Evolutionary conservation across 2,888 invertebrate genomes (phyloP).

Genomic region (Bombylius discolor): DNA sequence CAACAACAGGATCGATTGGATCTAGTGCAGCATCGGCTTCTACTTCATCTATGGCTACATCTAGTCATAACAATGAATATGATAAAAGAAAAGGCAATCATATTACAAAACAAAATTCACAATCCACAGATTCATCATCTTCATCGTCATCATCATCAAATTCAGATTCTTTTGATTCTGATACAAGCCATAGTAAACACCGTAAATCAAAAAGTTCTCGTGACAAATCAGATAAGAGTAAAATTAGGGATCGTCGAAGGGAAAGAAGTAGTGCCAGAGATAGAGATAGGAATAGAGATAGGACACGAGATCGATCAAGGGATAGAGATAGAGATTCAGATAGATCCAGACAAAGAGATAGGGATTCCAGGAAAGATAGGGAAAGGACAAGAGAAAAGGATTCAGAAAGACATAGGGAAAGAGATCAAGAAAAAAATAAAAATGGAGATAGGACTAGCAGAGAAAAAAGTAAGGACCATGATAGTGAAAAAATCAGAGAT

Average conservation of each 20-base stretch:
- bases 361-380: background rate
- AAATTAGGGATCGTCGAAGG: too few species aligned
- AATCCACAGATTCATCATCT: slow-evolving; percentile 4
- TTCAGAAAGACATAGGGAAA: background rate
- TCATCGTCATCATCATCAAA: background rate
- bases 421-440: too few species aligned
- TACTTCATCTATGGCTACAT: background rate
- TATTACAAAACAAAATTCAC: background rate
- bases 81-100: slow-evolving; percentile 5
- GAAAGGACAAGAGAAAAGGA: background rate
- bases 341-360: background rate
- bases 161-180: slow-evolving; percentile 6
- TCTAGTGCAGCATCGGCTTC: background rate
- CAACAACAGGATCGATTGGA: background rate
- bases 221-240: background rate
- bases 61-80: slow-evolving; percentile 1
- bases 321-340: background rate
- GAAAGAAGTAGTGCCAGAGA: background rate
- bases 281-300: background rate
- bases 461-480: background rate
- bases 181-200: slow-evolving; percentile 2
- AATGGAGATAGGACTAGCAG: too few species aligned
- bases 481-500: background rate
- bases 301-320: background rate
- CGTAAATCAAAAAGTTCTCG: background rate